These are phyloP conservation scores for Tyria jacobaeae DNA, from an alignment of 2,888 invertebrate genomes.

Conservation along the genomic window DNA sequence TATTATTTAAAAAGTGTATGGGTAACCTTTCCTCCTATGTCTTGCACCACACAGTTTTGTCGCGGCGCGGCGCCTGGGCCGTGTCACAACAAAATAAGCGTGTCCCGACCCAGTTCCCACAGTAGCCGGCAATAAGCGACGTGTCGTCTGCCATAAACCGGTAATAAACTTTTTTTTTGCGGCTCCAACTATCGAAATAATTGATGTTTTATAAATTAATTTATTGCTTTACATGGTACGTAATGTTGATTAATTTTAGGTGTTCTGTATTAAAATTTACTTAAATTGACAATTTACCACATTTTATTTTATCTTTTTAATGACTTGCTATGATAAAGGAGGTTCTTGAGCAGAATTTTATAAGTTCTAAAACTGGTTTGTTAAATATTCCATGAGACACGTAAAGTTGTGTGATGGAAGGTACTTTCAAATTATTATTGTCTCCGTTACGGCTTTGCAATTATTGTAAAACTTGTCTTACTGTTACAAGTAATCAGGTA, in stretches of 20 bases:
- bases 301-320: not conserved
- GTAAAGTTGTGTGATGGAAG: conserved; percentile 32
- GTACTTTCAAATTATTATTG: conserved; percentile 47
- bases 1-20: not conserved
- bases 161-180: conserved; percentile 48
- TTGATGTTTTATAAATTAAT: conserved; percentile 49
- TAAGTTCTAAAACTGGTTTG: conserved; percentile 40
- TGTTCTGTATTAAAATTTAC: conserved; percentile 8
- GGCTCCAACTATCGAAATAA: conserved; percentile 48
- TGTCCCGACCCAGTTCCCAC: conserved; percentile 80
- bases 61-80: conserved; percentile 70
- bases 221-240: conserved; percentile 30
- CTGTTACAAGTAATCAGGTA: conserved; percentile 28
- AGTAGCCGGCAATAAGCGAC: conserved; percentile 60
- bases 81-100: conserved; percentile 75
- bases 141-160: conserved; percentile 59
- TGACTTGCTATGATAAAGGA: conserved; percentile 5
- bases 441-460: conserved; percentile 46
- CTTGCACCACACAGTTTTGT: conserved; percentile 57
- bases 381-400: conserved; percentile 44
- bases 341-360: conserved; percentile 33
- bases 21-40: conserved; percentile 18
- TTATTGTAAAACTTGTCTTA: conserved; percentile 45
- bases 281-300: too few relatives aligned
- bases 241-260: conserved; percentile 45